Conservation (phyloP, 2,113 vertebrate species). For the Pelmatolapia mariae region DNA sequence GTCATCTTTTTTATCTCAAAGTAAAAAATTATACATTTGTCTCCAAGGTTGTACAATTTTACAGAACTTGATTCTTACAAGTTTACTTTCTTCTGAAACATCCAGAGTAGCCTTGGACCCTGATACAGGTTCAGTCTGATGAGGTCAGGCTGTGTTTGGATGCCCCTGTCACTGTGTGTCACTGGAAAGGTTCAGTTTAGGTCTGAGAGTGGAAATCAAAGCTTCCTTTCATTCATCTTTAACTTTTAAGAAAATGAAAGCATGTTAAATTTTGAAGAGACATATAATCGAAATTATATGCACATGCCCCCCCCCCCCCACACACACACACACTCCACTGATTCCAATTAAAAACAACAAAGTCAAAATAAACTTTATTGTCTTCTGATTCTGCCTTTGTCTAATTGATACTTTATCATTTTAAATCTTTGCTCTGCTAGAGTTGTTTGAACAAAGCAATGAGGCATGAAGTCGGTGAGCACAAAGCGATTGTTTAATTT, state of each 20-base stretch:
- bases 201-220: neutral
- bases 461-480: neutral
- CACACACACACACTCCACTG: neutral
- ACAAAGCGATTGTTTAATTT: neutral
- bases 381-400: neutral
- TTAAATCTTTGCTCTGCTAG: no score
- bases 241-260: neutral
- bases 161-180: neutral
- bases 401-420: no score
- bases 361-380: neutral
- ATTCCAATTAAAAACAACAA: neutral
- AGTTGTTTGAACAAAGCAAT: neutral
- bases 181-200: neutral
- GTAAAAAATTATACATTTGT: neutral
- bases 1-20: neutral
- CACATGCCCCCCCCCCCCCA: no score
- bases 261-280: neutral
- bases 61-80: neutral
- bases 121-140: neutral
- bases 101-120: neutral
- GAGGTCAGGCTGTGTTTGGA: neutral
- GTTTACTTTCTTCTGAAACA: neutral
- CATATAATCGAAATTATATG: neutral
- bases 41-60: neutral
- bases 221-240: neutral